These are phyloP conservation scores for Mechanitis messenoides DNA, from an alignment of 2,888 invertebrate species.

Conservation along the genomic window DNA sequence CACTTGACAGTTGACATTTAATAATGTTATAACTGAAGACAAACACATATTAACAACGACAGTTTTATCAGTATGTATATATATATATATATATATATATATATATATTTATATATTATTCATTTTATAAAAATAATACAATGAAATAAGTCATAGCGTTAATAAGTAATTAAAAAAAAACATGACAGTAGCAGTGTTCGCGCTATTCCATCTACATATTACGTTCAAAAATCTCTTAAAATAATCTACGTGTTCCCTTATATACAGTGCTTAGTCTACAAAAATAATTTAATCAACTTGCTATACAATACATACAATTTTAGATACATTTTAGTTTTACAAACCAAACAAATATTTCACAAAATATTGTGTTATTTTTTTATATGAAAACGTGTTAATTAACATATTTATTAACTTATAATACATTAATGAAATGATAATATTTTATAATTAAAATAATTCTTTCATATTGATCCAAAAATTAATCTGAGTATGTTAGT, in stretches of 20 bases:
- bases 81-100: no score
- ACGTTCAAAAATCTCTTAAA: constrained; percentile 53
- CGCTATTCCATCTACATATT: constrained; percentile 47
- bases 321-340: constrained; percentile 16
- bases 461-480: no score
- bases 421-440: no score
- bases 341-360: constrained; percentile 17
- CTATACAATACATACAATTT: constrained; percentile 68
- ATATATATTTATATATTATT: no score
- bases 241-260: constrained; percentile 65
- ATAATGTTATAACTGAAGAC: no score
- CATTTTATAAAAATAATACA: background rate
- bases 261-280: constrained; percentile 73
- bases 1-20: no score
- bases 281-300: constrained; percentile 73
- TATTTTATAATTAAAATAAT: background rate
- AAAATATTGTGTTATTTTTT: background rate
- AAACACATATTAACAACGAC: no score
- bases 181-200: constrained; percentile 32
- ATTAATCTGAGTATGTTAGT: background rate
- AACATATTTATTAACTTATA: constrained; percentile 2
- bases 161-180: background rate
- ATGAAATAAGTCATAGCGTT: background rate
- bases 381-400: background rate
- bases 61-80: no score